These are phyloP conservation scores for Bombylius discolor DNA, from an alignment of 2,888 invertebrate species.

Conservation along the genomic window DNA sequence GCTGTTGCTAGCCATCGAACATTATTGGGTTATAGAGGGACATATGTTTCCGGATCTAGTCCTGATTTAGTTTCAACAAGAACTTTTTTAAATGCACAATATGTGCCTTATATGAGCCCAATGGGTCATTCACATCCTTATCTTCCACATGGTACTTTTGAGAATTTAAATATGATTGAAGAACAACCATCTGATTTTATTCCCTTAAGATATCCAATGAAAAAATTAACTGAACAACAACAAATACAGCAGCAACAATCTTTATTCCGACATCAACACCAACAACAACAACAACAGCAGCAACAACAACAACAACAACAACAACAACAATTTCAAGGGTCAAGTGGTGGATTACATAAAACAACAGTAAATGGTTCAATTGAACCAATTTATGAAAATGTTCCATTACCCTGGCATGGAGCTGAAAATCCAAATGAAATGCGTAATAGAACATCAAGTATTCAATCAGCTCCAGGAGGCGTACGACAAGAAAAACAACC, in stretches of 20 bases:
- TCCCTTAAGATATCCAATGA: slow-evolving; percentile 20
- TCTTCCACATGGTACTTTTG: slow-evolving; percentile 55
- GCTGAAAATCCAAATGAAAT: slow-evolving; percentile 19
- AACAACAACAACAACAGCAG: not conserved
- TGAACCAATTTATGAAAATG: slow-evolving; percentile 73
- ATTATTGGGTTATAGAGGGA: slow-evolving; percentile 28
- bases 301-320: not conserved
- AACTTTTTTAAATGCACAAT: slow-evolving; percentile 41
- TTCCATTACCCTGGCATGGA: slow-evolving; percentile 53
- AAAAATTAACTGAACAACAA: slow-evolving; percentile 17
- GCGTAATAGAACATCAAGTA: slow-evolving; percentile 46
- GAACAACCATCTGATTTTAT: slow-evolving; percentile 33
- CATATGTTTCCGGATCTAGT: slow-evolving; percentile 60
- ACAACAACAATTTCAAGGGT: slow-evolving; percentile 17
- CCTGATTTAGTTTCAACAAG: slow-evolving; percentile 65
- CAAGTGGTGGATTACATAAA: slow-evolving; percentile 25
- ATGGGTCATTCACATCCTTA: slow-evolving; percentile 35
- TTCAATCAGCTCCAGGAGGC: slow-evolving; percentile 57
- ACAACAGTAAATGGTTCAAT: slow-evolving; percentile 41
- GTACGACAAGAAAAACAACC: slow-evolving; percentile 30
- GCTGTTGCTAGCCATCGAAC: slow-evolving; percentile 55
- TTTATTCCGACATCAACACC: not conserved
- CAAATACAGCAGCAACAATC: slow-evolving; percentile 2
- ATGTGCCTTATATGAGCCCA: slow-evolving; percentile 25
- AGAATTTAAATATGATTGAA: slow-evolving; percentile 50